phyloP scores from a whole-genome alignment of 2,113 vertebrate species.

The Eulacestoma nigropectus region DNA sequence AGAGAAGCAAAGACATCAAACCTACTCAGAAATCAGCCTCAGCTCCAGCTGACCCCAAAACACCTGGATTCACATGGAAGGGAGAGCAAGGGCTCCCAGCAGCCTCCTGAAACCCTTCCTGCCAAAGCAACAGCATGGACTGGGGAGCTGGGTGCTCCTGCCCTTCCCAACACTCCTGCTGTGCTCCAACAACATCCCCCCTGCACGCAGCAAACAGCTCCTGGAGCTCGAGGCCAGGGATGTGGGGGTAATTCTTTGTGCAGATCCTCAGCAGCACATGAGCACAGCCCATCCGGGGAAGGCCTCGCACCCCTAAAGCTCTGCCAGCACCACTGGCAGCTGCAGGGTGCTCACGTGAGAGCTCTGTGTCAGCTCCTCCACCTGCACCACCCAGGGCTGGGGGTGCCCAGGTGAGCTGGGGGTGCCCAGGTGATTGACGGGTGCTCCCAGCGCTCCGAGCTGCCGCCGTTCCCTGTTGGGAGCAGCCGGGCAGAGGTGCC shows the following conservation, averaged over 20 bases:
- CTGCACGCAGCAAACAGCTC: not conserved
- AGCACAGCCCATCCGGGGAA: not conserved
- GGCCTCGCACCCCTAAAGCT: not conserved
- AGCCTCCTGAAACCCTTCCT: not conserved
- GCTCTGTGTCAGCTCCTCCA: not conserved
- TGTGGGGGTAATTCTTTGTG: not conserved
- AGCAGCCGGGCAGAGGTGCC: not conserved
- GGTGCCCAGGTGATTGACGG: too few species aligned
- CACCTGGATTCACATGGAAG: not conserved
- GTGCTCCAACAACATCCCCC: not conserved
- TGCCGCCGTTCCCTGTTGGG: accelerated
- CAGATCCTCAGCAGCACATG: not conserved
- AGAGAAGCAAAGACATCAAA: not conserved
- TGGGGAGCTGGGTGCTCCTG: not conserved
- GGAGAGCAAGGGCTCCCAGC: not conserved
- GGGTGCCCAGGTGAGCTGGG: not conserved
- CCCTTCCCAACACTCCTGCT: not conserved
- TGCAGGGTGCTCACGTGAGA: not conserved
- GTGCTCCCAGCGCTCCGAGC: accelerated
- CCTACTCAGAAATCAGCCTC: not conserved
- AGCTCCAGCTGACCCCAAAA: not conserved
- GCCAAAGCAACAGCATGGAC: not conserved
- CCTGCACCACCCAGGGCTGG: not conserved
- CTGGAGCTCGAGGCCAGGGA: accelerated
- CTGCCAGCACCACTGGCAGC: not conserved